Conservation (phyloP, 2,113 vertebrate species). For the Caranx melampygus region DNA sequence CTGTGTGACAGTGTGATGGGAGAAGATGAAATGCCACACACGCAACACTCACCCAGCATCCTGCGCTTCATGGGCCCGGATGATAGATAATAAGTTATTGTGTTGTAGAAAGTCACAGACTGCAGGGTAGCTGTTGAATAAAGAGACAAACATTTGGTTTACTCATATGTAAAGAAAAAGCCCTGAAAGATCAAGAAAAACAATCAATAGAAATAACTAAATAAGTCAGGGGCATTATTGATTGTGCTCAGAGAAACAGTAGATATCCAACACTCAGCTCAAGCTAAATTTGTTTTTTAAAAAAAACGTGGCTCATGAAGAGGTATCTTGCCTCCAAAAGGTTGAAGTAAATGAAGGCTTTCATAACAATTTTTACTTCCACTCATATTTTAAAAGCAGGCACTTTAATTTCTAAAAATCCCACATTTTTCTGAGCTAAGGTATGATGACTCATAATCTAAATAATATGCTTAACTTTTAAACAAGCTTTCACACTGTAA, state of each 20-base stretch:
- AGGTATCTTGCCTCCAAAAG: background rate
- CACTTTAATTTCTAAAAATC: background rate
- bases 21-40: conserved; percentile 44
- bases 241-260: conserved; percentile 48
- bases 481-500: background rate
- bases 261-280: conserved; percentile 23
- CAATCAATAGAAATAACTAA: conserved; percentile 64
- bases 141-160: conserved; percentile 58
- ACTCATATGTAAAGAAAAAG: conserved; percentile 58
- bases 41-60: conserved; percentile 93
- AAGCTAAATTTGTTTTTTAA: conserved; percentile 31
- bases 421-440: background rate
- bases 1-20: conserved; percentile 46
- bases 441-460: background rate
- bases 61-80: conserved; percentile 99
- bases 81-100: conserved; percentile 99
- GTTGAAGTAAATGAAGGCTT: background rate
- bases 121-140: conserved; percentile 92
- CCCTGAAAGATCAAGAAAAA: conserved; percentile 43
- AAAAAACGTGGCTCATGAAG: conserved; percentile 7
- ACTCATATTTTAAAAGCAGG: conserved; percentile 7
- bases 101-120: conserved; percentile 99
- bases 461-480: conserved; percentile 8
- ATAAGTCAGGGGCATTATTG: conserved; percentile 54
- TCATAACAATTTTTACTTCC: conserved; percentile 6